Percentiles rank a stretch among this genome's conserved stretches.
Evolutionary conservation across 92 coral and sea anemone species (phyloP).

Genomic region (Epizoanthus stellaris): DNA sequence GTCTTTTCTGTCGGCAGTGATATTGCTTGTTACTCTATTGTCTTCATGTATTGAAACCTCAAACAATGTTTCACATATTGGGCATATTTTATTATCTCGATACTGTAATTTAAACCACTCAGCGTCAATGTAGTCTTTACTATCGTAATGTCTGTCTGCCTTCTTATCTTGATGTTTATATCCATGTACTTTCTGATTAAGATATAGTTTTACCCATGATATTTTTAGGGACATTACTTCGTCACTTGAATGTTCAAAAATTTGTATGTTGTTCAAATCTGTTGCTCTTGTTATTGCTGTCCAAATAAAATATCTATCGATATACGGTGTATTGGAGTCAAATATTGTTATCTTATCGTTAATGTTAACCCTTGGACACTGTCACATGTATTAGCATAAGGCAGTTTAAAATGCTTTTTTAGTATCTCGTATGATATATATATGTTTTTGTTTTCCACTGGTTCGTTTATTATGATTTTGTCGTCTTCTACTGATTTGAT

Average conservation of each 20-base stretch:
- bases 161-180: slow-evolving; percentile 38
- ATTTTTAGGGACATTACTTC: slow-evolving; percentile 29
- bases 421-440: background rate
- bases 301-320: slow-evolving; percentile 21
- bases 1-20: no score
- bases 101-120: no score
- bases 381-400: slow-evolving; percentile 41
- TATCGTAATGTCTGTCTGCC: background rate
- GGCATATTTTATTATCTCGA: no score
- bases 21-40: no score
- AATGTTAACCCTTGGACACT: slow-evolving; percentile 29
- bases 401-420: slow-evolving; percentile 31
- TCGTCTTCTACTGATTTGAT: slow-evolving; percentile 19
- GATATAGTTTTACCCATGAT: slow-evolving; percentile 45
- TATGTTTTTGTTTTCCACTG: background rate
- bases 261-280: slow-evolving; percentile 1
- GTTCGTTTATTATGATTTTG: background rate
- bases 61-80: no score
- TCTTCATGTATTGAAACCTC: no score
- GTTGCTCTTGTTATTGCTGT: slow-evolving; percentile 21
- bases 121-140: no score
- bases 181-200: slow-evolving; percentile 36
- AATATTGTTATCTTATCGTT: slow-evolving; percentile 25
- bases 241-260: slow-evolving; percentile 12
- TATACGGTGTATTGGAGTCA: slow-evolving; percentile 23